A percentile compares a stretch with the other conserved stretches of the same genome.
Conservation (phyloP, 2,888 invertebrate species). For the Synergus japonicus region DNA sequence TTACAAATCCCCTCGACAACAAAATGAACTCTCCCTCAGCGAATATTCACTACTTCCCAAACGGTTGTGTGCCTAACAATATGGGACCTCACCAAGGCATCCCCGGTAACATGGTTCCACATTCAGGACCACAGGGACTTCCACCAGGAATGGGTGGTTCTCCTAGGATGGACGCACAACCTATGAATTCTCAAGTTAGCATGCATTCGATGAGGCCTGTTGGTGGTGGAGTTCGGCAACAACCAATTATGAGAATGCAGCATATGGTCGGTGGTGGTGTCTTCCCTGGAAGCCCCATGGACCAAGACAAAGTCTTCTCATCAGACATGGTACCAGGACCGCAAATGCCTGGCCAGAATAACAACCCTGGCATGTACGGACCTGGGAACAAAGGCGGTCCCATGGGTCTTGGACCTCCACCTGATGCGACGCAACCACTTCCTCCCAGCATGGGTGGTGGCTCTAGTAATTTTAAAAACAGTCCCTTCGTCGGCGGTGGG, state of each 20-base stretch:
- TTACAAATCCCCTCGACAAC: slow-evolving; percentile 89
- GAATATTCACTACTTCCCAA: slow-evolving; percentile 87
- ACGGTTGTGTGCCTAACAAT: slow-evolving; percentile 79
- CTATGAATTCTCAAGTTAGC: slow-evolving; percentile 76
- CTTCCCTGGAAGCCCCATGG: slow-evolving; percentile 75
- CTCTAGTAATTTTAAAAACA: slow-evolving; percentile 83
- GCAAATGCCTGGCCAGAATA: slow-evolving; percentile 71
- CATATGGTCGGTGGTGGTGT: slow-evolving; percentile 76
- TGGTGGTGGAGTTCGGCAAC: slow-evolving; percentile 76
- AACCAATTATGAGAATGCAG: slow-evolving; percentile 75
- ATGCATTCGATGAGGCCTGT: slow-evolving; percentile 76
- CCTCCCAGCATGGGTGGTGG: slow-evolving; percentile 89
- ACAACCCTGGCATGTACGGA: slow-evolving; percentile 81
- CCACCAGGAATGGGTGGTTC: slow-evolving; percentile 63
- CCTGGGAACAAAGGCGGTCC: slow-evolving; percentile 80
- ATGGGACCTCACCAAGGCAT: slow-evolving; percentile 76
- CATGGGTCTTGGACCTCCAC: slow-evolving; percentile 79
- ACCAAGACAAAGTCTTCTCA: slow-evolving; percentile 75
- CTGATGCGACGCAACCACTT: slow-evolving; percentile 85
- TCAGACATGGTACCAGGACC: slow-evolving; percentile 71
- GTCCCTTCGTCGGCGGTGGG: slow-evolving; percentile 88
- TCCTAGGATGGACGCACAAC: slow-evolving; percentile 74
- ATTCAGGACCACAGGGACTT: slow-evolving; percentile 63
- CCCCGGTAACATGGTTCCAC: slow-evolving; percentile 77
- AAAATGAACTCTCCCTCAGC: slow-evolving; percentile 83